Evolutionary conservation across 2,113 vertebrate species (phyloP).

Genomic region (Antechinus flavipes): DNA sequence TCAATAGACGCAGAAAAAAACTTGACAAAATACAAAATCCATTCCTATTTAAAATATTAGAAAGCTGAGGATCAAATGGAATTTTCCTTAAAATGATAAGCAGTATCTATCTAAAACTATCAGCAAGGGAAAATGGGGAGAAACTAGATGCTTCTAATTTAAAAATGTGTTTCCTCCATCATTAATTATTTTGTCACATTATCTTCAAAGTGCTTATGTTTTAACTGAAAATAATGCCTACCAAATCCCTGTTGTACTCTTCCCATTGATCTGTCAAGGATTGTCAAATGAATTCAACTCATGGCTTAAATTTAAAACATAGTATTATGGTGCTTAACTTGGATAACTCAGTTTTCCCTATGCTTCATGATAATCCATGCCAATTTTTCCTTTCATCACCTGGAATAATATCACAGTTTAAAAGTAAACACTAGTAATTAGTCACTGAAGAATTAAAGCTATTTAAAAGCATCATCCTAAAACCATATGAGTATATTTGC

Average conservation of each 20-base stretch:
- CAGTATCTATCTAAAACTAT: too few relatives aligned
- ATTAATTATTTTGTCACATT: background rate
- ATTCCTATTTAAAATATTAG: too few relatives aligned
- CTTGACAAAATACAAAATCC: too few relatives aligned
- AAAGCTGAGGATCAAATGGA: too few relatives aligned
- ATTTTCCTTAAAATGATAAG: too few relatives aligned
- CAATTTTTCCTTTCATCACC: slow-evolving; percentile 28
- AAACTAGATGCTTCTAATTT: background rate
- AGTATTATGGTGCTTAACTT: slow-evolving; percentile 20
- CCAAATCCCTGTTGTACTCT: background rate
- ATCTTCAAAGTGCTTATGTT: background rate
- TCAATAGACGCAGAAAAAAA: too few relatives aligned
- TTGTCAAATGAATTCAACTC: background rate
- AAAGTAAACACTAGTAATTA: slow-evolving; percentile 14
- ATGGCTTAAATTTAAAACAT: slow-evolving; percentile 1
- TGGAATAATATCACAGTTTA: slow-evolving; percentile 10
- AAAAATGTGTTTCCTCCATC: background rate
- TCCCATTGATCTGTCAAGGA: background rate
- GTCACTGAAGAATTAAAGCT: background rate
- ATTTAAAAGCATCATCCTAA: slow-evolving; percentile 39
- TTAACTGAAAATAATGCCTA: background rate
- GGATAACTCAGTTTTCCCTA: background rate
- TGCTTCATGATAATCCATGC: slow-evolving; percentile 8
- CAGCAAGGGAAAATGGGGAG: background rate
- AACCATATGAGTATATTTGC: background rate